Conservation (phyloP, 2,888 invertebrate genomes). For the Diplolepis rosae region DNA sequence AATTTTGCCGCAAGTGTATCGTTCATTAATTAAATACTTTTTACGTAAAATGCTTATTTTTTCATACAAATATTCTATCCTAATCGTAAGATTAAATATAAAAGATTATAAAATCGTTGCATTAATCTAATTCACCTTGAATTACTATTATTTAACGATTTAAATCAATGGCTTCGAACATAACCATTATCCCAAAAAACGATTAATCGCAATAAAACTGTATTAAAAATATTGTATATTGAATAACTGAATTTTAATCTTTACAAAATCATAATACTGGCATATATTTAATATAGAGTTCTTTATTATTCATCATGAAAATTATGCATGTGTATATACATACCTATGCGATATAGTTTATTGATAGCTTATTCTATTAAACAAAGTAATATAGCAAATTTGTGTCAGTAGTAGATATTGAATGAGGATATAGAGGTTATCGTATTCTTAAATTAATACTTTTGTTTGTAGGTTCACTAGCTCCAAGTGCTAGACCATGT, state of each 20-base stretch:
- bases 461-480: constrained; percentile 8
- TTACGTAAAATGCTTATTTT: too few species aligned
- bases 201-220: too few species aligned
- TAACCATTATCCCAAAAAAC: too few species aligned
- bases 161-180: too few species aligned
- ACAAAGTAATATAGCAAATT: not conserved
- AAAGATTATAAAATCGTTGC: too few species aligned
- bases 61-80: too few species aligned
- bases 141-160: too few species aligned
- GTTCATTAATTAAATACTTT: too few species aligned
- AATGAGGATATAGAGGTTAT: not conserved
- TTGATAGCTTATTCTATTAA: not conserved
- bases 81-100: too few species aligned
- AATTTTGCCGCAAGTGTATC: too few species aligned
- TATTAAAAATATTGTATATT: not conserved
- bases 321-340: not conserved
- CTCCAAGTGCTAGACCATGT: constrained; percentile 77
- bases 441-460: not conserved
- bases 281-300: not conserved
- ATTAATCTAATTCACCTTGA: too few species aligned
- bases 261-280: constrained; percentile 2
- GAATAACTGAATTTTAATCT: not conserved
- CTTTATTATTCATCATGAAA: not conserved
- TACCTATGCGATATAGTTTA: not conserved
- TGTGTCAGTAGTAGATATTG: not conserved